These are phyloP conservation scores for Erpetoichthys calabaricus DNA, from an alignment of 2,797 vertebrate genomes.

Conservation along the genomic window DNA sequence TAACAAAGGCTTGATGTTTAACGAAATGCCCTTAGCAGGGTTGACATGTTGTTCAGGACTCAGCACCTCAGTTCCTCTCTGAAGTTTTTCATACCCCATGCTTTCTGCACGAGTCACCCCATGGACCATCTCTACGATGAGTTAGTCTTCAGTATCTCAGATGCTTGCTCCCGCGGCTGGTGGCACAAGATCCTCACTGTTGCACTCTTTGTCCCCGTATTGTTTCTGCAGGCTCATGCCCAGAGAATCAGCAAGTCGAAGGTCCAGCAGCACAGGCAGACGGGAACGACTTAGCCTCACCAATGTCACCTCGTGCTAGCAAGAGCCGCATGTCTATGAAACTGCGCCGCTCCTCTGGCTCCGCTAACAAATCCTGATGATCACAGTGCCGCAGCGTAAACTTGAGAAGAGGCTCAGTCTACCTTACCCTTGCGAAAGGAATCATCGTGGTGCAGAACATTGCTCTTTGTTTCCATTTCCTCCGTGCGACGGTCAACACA, in stretches of 20 bases:
- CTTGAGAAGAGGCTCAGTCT: background rate
- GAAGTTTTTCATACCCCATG: too few species aligned
- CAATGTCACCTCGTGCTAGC: slow-evolving; percentile 95
- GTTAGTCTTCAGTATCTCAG: too few species aligned
- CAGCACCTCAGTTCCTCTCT: too few species aligned
- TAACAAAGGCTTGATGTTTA: too few species aligned
- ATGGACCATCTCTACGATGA: too few species aligned
- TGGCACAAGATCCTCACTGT: slow-evolving; percentile 8
- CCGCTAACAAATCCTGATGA: slow-evolving; percentile 84
- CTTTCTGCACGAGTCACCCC: too few species aligned
- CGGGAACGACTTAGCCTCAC: slow-evolving; percentile 80
- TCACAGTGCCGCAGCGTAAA: slow-evolving; percentile 7
- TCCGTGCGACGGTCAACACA: too few species aligned
- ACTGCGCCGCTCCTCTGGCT: slow-evolving; percentile 89
- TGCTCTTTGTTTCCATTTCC: too few species aligned
- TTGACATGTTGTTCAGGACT: too few species aligned
- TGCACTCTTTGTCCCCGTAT: slow-evolving; percentile 18
- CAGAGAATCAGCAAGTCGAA: slow-evolving; percentile 79
- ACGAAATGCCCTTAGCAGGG: too few species aligned
- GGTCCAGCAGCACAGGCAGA: slow-evolving; percentile 61
- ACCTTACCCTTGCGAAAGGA: background rate
- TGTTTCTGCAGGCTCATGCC: slow-evolving; percentile 69
- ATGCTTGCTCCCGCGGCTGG: background rate
- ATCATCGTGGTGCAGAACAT: background rate
- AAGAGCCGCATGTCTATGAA: slow-evolving; percentile 98